These are phyloP conservation scores for Dynastes tityus DNA, from an alignment of 2,888 invertebrate genomes.

Conservation along the genomic window DNA sequence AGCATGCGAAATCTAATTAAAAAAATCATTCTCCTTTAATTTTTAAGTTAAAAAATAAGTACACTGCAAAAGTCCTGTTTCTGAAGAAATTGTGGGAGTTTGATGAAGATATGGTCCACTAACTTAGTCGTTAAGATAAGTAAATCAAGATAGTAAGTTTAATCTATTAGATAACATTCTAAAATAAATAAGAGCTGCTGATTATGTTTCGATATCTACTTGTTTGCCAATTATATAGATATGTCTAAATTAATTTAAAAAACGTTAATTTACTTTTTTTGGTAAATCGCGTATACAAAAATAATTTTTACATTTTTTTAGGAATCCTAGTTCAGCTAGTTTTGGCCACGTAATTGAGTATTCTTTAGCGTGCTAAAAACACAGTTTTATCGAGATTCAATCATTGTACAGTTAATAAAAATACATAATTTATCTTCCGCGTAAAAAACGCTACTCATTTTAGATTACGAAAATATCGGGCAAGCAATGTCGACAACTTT, in stretches of 20 bases:
- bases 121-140: too few species aligned
- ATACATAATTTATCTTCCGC: too few species aligned
- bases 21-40: background rate
- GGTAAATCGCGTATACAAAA: slow-evolving; percentile 6
- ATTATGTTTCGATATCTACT: too few species aligned
- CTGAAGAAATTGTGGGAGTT: too few species aligned
- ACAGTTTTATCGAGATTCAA: slow-evolving; percentile 2
- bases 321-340: slow-evolving; percentile 1
- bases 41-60: background rate
- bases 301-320: background rate
- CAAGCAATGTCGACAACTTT: too few species aligned
- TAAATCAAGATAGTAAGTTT: background rate
- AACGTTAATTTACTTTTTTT: slow-evolving; percentile 2
- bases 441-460: too few species aligned
- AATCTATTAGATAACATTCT: background rate
- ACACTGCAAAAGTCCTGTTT: background rate
- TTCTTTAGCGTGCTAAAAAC: slow-evolving; percentile 16
- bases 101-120: too few species aligned
- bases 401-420: too few species aligned
- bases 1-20: background rate
- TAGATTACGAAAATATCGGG: too few species aligned
- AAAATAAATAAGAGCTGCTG: slow-evolving; percentile 4
- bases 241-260: background rate
- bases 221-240: background rate
- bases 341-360: slow-evolving; percentile 28